Conservation (phyloP, 2,113 vertebrate genomes). For the Platichthys stellatus region DNA sequence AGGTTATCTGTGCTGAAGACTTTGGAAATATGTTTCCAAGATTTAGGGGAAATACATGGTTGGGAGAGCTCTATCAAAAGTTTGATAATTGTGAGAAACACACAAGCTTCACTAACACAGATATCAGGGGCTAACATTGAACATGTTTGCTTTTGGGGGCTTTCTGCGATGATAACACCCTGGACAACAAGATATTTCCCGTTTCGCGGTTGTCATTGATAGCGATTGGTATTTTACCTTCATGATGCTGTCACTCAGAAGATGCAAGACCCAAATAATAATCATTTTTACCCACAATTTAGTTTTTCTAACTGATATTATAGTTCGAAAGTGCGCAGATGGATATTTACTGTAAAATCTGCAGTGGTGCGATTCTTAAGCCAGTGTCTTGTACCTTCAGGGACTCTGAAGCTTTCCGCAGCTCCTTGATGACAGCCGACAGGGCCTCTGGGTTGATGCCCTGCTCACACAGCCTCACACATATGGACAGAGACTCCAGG, state of each 20-base stretch:
- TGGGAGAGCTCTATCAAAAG: too few relatives aligned
- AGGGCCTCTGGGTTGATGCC: slow-evolving; percentile 98
- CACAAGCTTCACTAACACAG: not conserved
- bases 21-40: not conserved
- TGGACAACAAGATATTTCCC: not conserved
- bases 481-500: slow-evolving; percentile 97
- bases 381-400: slow-evolving; percentile 85
- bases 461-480: slow-evolving; percentile 97
- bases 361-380: not conserved
- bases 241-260: too few relatives aligned
- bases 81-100: not conserved
- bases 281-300: too few relatives aligned
- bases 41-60: not conserved
- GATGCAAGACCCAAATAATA: too few relatives aligned
- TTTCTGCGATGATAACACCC: not conserved
- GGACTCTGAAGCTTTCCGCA: slow-evolving; percentile 92
- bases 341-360: too few relatives aligned
- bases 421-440: slow-evolving; percentile 95
- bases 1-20: not conserved
- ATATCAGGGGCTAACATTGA: too few relatives aligned
- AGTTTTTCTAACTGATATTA: too few relatives aligned
- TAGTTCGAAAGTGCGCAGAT: too few relatives aligned
- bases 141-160: not conserved
- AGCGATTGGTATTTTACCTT: too few relatives aligned
- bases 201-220: not conserved